Base-by-base conservation (phyloP, 2,113 vertebrate genomes). In the Mobula hypostoma region DNA sequence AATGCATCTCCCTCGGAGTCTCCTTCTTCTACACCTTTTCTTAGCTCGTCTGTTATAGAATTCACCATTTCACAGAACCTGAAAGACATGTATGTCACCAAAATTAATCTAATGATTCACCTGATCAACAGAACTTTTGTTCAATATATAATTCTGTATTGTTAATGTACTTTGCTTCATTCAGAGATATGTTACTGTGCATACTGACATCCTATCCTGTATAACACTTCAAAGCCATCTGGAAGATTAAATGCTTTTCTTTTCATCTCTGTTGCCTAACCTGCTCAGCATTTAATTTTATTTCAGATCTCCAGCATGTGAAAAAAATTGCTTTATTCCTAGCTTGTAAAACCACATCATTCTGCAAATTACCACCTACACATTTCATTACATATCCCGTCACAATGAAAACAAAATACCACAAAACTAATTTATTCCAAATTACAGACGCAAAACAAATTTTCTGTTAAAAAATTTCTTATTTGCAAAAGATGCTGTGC, bases 11-110 rank as follows among this genome's bases (percentile, higher is more conserved):
- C 95, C 83, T 99, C 98, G 95, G 98, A 98, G 74, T 99, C 99
- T 1, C 97, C 97, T 94, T 99, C 99, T 63, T 99, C 99, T 0
- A 97, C 96, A 68, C 96, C 95, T 95, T 97, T 98, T 95, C 98
- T 98, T 90, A 98, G 97, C 95, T 99, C 99, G 95, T 99, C 98
- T 0, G 98, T 97, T 78, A 99, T 98, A 94, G 97, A 98, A 95
- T 98, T 99, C 94, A 99, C 98, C 97, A 99, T 97, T 94, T 99
- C 98, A 96, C 99, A 99, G 97, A 99, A 99, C 95, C 98, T 99
- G 95, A 82, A 94, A 94, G 40, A 56, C 11, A 93, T 48, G 56
- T 4, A 29, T 4, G 66, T 2, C 63, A 56, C 21, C 9, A 11
- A 93, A 29, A 56, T 14, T 93, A 48, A 56, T 5, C 9, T 40